Conservation (phyloP, 2,797 vertebrate genomes). For the Limosa lapponica region DNA sequence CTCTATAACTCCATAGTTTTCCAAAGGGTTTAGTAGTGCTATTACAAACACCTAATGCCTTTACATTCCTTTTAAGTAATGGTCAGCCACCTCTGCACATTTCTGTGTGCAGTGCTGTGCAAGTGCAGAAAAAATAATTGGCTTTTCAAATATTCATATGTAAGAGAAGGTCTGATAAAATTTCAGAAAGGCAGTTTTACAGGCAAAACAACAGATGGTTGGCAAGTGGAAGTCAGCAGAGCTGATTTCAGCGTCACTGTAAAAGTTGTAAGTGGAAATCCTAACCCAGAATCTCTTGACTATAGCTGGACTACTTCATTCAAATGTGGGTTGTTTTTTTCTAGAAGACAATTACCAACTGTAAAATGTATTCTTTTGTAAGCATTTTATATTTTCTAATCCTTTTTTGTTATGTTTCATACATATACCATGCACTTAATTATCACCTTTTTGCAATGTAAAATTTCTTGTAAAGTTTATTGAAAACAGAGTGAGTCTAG, state of each 20-base stretch:
- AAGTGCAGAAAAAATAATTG: not conserved
- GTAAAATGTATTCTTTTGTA: constrained; percentile 43
- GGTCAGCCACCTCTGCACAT: not conserved
- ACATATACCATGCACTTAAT: constrained; percentile 48
- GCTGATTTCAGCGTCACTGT: not conserved
- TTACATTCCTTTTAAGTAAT: not conserved
- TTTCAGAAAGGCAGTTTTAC: not conserved
- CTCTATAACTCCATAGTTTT: not conserved
- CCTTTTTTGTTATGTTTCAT: constrained; percentile 55
- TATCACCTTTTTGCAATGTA: constrained; percentile 43
- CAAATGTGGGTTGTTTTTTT: not conserved
- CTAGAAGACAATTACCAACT: constrained; percentile 40
- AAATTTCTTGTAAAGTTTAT: constrained; percentile 71
- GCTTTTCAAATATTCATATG: not conserved
- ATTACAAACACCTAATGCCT: not conserved
- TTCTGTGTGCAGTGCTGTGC: not conserved
- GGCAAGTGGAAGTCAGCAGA: not conserved
- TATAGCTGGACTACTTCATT: constrained; percentile 1
- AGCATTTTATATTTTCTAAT: constrained; percentile 60
- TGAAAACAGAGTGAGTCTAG: constrained; percentile 57
- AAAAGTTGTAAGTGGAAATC: constrained; percentile 2
- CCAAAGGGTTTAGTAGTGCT: not conserved
- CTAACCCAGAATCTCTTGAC: not conserved
- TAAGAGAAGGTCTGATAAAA: not conserved
- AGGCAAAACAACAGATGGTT: not conserved